Evolutionary conservation across 1,140 invertebrate genomes (phyloP), one percentile per base, ranked within the genome.

Genomic region (Euura lappo): DNA sequence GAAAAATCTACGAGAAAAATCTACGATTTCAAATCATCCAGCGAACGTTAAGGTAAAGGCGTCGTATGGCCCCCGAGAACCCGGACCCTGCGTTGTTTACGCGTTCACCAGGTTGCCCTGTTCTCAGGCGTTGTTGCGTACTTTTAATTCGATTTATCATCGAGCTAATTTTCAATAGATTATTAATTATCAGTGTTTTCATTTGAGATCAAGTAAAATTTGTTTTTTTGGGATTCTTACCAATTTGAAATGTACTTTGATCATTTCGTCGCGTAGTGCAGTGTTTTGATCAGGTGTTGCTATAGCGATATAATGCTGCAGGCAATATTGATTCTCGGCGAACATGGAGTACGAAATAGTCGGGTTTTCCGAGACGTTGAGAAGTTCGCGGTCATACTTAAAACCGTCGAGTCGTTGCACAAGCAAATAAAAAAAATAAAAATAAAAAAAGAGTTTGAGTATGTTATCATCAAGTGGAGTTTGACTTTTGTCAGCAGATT

Each of bases 231-330:
- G 28, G 28, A 28, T 28, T 28, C 28, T 28, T 28, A 28, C 2
- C 13, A 10, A 2, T 64, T 13, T 64, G 1, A 10, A 10, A 10
- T 13, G 1, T 1, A 10, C 60, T 64, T 13, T 64, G 8, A 10
- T 13, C 13, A 10, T 64, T 13, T 64, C 60, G 8, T 10, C 13
- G 60, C 8, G 8, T 13, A 10, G 60, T 13, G 51, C 47, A 70
- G 28, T 80, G 80, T 81, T 81, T 80, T 78, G 77, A 76, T 77
- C 65, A 44, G 51, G 76, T 76, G 80, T 81, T 81, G 79, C 80
- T 81, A 81, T 81, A 80, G 80, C 78, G 76, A 81, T 81, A n/a
- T 60, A 11, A n/a, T 51, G 11, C 28, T 51, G 47, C 13, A 60
- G 51, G 51, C 13, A 60, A 60, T 60, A 60, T 60, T n/a, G 51